Base-by-base conservation (phyloP, 2,797 vertebrate genomes). In the Tolypeutes matacus region DNA sequence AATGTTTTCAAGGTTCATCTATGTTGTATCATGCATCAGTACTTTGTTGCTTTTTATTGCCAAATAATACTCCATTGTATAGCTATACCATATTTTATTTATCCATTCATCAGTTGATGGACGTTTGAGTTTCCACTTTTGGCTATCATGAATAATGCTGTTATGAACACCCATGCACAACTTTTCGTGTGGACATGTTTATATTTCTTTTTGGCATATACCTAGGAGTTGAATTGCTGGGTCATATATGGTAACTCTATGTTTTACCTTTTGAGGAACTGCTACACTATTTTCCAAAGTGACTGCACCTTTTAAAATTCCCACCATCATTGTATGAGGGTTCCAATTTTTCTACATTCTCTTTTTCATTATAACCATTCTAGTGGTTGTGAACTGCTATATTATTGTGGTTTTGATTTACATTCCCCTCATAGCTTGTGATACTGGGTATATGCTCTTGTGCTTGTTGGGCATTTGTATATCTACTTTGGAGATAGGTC, bases 331-430 rank as follows among this genome's bases (percentile, higher is more conserved):
- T 42, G 4, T 83, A 7, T 64, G 18, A 46, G 27, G 39, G 20
- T 92, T 89, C 51, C 14, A 91, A 36, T 21, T 82, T 91, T 20
- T 75, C 51, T 4, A 46, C 11, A 58, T 70, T 9, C 64, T 72
- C 73, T 94, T 80, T 86, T 75, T 75, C 21, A 46, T 70, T 92
- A 53, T 76, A 60, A n/a, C 5, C 25, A 58, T 86, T 51, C 42
- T 69, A 49, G 21, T 42, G 34, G 62, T n/a, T 62, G 31, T 42
- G 49, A 78, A 70, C 21, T 29, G 18, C 14, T 64, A 70, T 51
- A 18, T 70, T 62, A 62, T 53, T 83, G 12, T 70, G 42, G 53
- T 29, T 84, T 78, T 53, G 78, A 46, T 78, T 75, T 95, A 27
- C 5, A 58, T 39, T 75, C 36, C 29, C 58, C 25, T 70, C 29